Base-by-base conservation (phyloP, 2,113 vertebrate species). In the Vulpes lagopus region DNA sequence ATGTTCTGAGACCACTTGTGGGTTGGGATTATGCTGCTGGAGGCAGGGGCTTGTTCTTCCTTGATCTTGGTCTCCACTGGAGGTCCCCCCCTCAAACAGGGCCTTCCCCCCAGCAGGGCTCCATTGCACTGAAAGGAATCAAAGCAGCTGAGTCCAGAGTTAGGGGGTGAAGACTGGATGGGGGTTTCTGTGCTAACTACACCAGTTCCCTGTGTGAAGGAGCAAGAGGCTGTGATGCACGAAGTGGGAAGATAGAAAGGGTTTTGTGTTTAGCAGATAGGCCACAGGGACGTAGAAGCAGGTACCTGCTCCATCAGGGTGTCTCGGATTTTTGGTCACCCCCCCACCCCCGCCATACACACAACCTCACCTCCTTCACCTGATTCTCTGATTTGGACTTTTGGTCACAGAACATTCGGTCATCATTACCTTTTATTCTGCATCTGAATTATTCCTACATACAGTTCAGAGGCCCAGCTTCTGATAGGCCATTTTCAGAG, bases 391-490 rank as follows among this genome's bases (percentile, higher is more conserved):
- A 81, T 74, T 65, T 93, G 81, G 69, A 16, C 85, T 95, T 93
- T 59, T 60, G 38, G 35, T n/a, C 64, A 90, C 3, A 95, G 82
- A 95, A 86, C 43, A 92, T 94, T 92, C 83, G 88, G 83, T 78
- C 69, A 89, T 51, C 27, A 57, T 27, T 86, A 93, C 62, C 74
- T 90, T 92, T 57, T 55, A 55, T 65, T 88, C 27, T 49, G 60
- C 43, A 64, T 57, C 30, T 78, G 82, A 94, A 94, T 90, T 84
- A 96, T 88, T 92, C 57, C 81, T 91, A 95, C 95, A 84, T 62
- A 96, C 60, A 88, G 30, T 65, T 94, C 85, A 60, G 96, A 43
- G 73, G 81, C 38, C 90, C 55, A 64, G 80, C 69, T 80, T 96
- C 81, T 92, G 91, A 97, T 32, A 0, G 0, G 57, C 53, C 74